These are phyloP conservation scores for Eriosoma lanigerum DNA, from an alignment of 1,140 invertebrate genomes.

Conservation along the genomic window DNA sequence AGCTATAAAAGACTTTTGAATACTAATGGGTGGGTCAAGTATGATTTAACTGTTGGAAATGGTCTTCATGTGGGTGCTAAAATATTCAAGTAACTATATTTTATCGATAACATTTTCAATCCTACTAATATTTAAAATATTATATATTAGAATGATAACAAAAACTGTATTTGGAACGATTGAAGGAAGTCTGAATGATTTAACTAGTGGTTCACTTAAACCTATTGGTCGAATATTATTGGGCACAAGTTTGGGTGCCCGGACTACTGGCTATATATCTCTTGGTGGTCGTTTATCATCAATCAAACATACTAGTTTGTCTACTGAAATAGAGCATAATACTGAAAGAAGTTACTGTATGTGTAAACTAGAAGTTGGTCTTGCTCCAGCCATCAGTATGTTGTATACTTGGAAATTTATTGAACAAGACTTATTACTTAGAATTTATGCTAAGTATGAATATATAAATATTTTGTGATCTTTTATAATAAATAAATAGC, in stretches of 20 bases:
- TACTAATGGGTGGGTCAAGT: slow-evolving; percentile 69
- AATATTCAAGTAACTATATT: slow-evolving; percentile 53
- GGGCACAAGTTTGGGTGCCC: slow-evolving; percentile 33
- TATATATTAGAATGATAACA: slow-evolving; percentile 69
- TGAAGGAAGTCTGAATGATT: slow-evolving; percentile 59
- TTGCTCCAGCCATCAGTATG: slow-evolving; percentile 41
- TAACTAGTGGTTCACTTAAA: slow-evolving; percentile 27
- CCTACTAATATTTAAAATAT: background rate
- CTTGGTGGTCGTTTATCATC: slow-evolving; percentile 43
- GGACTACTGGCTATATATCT: slow-evolving; percentile 44
- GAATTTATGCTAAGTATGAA: slow-evolving; percentile 75
- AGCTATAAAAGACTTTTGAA: slow-evolving; percentile 49
- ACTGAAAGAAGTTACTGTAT: slow-evolving; percentile 50
- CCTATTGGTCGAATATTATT: slow-evolving; percentile 35
- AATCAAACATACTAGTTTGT: slow-evolving; percentile 30
- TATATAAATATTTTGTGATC: slow-evolving; percentile 11
- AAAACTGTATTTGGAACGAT: slow-evolving; percentile 73
- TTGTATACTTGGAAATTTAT: slow-evolving; percentile 70
- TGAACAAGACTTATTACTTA: slow-evolving; percentile 74
- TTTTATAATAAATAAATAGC: slow-evolving; percentile 36
- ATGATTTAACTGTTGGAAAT: slow-evolving; percentile 74
- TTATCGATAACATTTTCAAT: background rate
- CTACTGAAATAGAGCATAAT: slow-evolving; percentile 46
- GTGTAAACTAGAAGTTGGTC: slow-evolving; percentile 47
- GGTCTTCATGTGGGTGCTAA: slow-evolving; percentile 74